phyloP scores from a whole-genome alignment of 2,888 invertebrate genomes.

The Cynaeus angustus region DNA sequence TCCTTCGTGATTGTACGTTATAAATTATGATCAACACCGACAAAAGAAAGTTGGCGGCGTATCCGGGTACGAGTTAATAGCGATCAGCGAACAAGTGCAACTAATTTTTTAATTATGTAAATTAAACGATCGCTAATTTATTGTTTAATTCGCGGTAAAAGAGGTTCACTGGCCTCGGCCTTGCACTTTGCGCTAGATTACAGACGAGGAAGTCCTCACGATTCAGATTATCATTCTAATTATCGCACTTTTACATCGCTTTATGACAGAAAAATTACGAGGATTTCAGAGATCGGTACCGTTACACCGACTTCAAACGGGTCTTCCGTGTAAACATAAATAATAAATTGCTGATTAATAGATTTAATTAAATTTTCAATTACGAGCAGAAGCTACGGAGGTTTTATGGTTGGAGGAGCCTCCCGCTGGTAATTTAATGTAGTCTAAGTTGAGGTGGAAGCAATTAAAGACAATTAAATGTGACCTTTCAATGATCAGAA shows the following conservation, averaged over 20 bases:
- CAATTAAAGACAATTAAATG: neutral
- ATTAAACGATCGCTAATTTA: constrained; percentile 40
- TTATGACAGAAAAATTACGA: constrained; percentile 5
- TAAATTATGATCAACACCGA: constrained; percentile 40
- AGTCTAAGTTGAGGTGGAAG: neutral
- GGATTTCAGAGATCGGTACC: constrained; percentile 6
- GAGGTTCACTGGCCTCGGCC: constrained; percentile 19
- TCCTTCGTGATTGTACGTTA: constrained; percentile 32
- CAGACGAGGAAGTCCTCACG: constrained; percentile 10
- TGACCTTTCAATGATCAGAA: neutral
- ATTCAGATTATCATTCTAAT: constrained; percentile 6
- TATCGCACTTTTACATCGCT: constrained; percentile 17
- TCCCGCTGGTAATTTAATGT: constrained; percentile 11
- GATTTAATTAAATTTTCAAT: constrained; percentile 45
- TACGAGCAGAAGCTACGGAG: constrained; percentile 25
- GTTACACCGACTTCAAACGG: constrained; percentile 27
- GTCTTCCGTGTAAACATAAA: constrained; percentile 31
- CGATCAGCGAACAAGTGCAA: constrained; percentile 40
- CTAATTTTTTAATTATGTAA: constrained; percentile 46
- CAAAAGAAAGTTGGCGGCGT: constrained; percentile 41
- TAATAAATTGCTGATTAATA: constrained; percentile 45
- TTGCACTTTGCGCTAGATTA: constrained; percentile 16
- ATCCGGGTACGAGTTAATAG: constrained; percentile 42
- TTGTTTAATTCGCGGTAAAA: constrained; percentile 7
- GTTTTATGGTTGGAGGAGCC: constrained; percentile 24